phyloP scores from a whole-genome alignment of 2,797 vertebrate genomes.

The Sebastes kiyomatsui region DNA sequence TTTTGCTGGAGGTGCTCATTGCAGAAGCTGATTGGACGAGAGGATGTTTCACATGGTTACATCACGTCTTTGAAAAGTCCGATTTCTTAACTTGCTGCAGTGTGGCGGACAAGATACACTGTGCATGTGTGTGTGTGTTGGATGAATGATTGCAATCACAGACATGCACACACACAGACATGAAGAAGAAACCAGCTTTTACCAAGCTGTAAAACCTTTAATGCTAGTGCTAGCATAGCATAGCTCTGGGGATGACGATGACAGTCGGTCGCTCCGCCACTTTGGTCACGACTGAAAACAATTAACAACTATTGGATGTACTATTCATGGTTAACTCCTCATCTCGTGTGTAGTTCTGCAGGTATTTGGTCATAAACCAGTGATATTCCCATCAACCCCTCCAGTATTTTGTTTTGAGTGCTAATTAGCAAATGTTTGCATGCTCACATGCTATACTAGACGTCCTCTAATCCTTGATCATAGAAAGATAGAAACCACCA shows the following conservation, averaged over 20 bases:
- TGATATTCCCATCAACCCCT: too few species aligned
- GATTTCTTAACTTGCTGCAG: background rate
- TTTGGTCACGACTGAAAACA: background rate
- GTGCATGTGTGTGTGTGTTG: background rate
- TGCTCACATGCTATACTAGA: background rate
- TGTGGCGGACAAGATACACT: background rate
- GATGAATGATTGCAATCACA: background rate
- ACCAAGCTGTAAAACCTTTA: background rate
- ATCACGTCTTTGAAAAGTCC: constrained; percentile 47
- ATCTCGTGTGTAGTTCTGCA: background rate
- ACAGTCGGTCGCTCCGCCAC: background rate
- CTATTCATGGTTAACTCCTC: background rate
- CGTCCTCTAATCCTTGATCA: background rate
- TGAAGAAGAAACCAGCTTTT: background rate
- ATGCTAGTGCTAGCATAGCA: background rate
- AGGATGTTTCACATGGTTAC: constrained; percentile 51
- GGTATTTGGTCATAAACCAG: background rate
- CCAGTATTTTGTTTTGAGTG: background rate
- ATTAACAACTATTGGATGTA: background rate
- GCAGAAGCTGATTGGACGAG: constrained; percentile 11
- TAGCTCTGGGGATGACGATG: background rate
- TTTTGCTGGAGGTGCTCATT: constrained; percentile 33
- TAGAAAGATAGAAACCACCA: background rate
- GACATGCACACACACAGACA: background rate
- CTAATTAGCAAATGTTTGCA: background rate